Evolutionary conservation across 1,140 invertebrate genomes (phyloP), one percentile per base, ranked within the genome.

Genomic region (Heliconius hewitsoni): DNA sequence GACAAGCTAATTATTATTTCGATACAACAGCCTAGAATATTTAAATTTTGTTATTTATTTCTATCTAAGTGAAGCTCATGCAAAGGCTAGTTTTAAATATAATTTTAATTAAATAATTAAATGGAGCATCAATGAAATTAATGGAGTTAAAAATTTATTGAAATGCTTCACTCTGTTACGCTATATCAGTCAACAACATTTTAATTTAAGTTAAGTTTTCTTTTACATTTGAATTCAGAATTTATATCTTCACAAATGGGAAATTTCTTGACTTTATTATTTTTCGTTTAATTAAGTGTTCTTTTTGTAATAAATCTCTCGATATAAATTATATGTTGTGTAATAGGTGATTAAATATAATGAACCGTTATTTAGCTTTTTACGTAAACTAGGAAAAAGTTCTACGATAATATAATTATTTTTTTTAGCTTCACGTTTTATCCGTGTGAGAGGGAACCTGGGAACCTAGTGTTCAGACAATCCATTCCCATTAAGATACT

Each of bases 251-350:
- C 27, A 66, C 60, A 66, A 66, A 66, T 30, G 18, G 30, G 83
- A 81, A 82, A 81, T 79, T 82, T 77, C 71, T 79, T 81, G 76
- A 70, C 39, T 76, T 57, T 73, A 52, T 78, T 72, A 74, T 83
- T 76, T 30, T 66, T 74, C 18, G 55, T 76, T 78, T 83, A 71
- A 74, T 74, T 79, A 71, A 74, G 71, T 50, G 70, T 74, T 42
- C 8, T 74, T 74, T 79, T 74, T 30, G 70, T 76, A 13, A 27
- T 66, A 30, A 27, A 30, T 57, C n/a, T 57, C 6, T 9, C 8
- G 3, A 23, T 57, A 66, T 66, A 30, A 66, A 30, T n/a, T 55
- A 55, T 23, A 3, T 66, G 23, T 66, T 66, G 5, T 9, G 13
- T 66, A n/a, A 13, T 66, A 3, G 55, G 9, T 19, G 55, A 57